These are phyloP conservation scores for Cyaniris semiargus DNA, from an alignment of 2,888 invertebrate genomes.

Conservation along the genomic window DNA sequence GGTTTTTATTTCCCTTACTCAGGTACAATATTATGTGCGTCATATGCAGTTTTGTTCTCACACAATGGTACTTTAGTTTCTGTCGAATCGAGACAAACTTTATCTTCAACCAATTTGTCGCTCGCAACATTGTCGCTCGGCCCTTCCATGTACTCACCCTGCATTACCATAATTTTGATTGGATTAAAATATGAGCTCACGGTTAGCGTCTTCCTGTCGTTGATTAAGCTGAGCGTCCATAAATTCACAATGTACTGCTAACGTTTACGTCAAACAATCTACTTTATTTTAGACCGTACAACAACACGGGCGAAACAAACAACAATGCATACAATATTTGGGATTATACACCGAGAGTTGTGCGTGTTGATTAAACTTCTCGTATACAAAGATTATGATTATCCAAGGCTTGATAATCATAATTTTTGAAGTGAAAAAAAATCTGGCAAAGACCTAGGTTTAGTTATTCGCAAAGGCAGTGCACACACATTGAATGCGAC, in stretches of 20 bases:
- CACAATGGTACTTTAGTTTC: too few species aligned
- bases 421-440: neutral
- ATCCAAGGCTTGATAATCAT: too few species aligned
- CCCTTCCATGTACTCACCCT: neutral
- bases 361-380: neutral
- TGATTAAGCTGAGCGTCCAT: slow-evolving; percentile 63
- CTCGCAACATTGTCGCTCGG: neutral
- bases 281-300: slow-evolving; percentile 53
- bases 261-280: slow-evolving; percentile 54
- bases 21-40: neutral
- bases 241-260: slow-evolving; percentile 58
- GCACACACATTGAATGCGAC: neutral
- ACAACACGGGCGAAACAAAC: slow-evolving; percentile 43
- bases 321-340: slow-evolving; percentile 36
- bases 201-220: slow-evolving; percentile 65
- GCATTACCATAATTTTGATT: slow-evolving; percentile 76
- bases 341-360: slow-evolving; percentile 32
- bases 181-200: slow-evolving; percentile 64
- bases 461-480: neutral
- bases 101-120: neutral
- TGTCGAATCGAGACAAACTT: neutral
- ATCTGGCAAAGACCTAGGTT: neutral
- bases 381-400: neutral
- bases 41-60: neutral
- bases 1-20: neutral